Percentiles rank a stretch among this genome's conserved stretches.
These are phyloP conservation scores for Lagopus leucura DNA, from an alignment of 2,113 vertebrate genomes.

Conservation along the genomic window DNA sequence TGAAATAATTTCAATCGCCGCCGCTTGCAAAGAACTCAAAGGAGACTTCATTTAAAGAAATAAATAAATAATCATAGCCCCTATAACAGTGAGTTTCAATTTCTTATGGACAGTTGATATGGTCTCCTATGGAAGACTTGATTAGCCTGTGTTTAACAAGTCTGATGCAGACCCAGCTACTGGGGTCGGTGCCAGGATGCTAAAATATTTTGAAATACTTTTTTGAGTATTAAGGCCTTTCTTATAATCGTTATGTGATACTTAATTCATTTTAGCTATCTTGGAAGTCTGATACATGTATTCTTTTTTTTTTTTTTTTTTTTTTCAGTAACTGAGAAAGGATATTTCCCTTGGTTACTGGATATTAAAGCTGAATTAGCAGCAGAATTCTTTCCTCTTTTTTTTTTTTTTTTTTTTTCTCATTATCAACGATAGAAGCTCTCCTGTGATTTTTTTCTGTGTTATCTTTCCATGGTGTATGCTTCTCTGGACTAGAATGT, in stretches of 20 bases:
- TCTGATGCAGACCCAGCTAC: background rate
- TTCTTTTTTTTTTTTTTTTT: background rate
- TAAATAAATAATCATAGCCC: constrained; percentile 9
- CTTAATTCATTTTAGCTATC: background rate
- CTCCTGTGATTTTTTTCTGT: background rate
- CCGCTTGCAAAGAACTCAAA: background rate
- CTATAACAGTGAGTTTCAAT: background rate
- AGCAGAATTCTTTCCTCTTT: background rate
- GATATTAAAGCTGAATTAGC: background rate
- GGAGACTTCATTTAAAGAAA: background rate
- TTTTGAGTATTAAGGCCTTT: background rate
- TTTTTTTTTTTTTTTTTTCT: background rate
- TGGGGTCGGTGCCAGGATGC: background rate
- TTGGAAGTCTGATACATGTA: background rate
- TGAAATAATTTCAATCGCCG: background rate
- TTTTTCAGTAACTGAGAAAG: background rate
- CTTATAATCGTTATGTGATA: background rate
- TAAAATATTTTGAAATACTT: background rate
- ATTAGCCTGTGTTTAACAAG: background rate
- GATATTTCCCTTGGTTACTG: background rate
- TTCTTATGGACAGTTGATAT: background rate
- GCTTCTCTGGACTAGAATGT: background rate
- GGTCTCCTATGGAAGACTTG: background rate
- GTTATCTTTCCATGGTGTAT: background rate
- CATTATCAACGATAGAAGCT: background rate